Base-by-base conservation (phyloP, 2,797 vertebrate species). In the Argya squamiceps region DNA sequence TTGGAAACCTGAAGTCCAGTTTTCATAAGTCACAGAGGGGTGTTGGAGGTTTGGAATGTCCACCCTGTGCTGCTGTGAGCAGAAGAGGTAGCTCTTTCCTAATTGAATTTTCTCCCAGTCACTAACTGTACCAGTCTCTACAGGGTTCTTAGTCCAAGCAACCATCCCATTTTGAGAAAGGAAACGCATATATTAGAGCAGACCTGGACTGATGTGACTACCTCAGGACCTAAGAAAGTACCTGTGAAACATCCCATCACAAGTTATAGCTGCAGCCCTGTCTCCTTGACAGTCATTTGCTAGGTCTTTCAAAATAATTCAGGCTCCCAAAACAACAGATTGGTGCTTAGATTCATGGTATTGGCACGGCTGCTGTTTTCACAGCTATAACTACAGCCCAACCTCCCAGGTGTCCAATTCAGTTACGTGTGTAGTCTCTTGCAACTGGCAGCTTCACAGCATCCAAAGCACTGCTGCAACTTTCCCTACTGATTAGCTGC, bases 401-500 rank as follows among this genome's bases (percentile, higher is more conserved):
- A 9, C 69, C 59, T 96, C 90, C 95, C 95, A 94, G 85, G 93
- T 96, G 93, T 71, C 90, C 88, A 81, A 86, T 96, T 88, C 93
- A 84, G 49, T 88, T 91, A 69, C 14, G 63, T 56, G 39, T 41
- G 36, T 21, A 85, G 83, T 63, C 50, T 86, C 80, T 69, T 65
- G 62, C 76, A 88, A 89, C 79, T 52, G 63, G 44, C 26, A 1
- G 41, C 60, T 78, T 88, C 83, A 74, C 84, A 95, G 56, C 74
- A 90, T 52, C 29, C 26, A 84, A 67, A 82, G 24, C 20, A 44
- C 39, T 85, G 65, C 67, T 88, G 67, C 53, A 83, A 50, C 69
- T 55, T 60, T 78, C 46, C 68, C 73, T 84, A 29, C 88, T 84
- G 85, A 69, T 80, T 56, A 91, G 55, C 36, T 86, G 58, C 76